These are phyloP conservation scores for Prinia subflava DNA, from an alignment of 2,113 vertebrate species.

Conservation along the genomic window DNA sequence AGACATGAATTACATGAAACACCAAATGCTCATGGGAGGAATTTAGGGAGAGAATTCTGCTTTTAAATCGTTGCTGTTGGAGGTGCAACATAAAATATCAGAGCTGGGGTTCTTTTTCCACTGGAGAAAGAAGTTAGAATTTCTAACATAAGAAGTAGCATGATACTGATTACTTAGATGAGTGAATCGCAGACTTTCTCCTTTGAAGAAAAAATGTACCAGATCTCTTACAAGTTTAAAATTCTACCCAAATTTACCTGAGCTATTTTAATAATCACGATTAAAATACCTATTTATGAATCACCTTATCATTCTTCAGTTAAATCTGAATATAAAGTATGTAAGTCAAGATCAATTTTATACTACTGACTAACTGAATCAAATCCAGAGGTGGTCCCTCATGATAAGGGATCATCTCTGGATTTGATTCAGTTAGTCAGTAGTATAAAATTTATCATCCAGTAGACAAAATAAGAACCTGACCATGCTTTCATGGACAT, in stretches of 20 bases:
- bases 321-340: not conserved
- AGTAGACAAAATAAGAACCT: not conserved
- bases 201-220: not conserved
- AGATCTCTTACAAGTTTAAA: not conserved
- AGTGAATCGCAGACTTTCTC: not conserved
- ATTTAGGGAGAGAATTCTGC: not conserved
- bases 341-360: fast-evolving
- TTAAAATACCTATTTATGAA: not conserved
- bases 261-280: not conserved
- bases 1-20: not conserved
- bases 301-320: not conserved
- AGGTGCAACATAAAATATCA: not conserved
- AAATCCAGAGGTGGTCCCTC: not conserved
- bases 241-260: not conserved
- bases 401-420: not conserved
- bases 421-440: not conserved
- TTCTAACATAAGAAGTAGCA: not conserved
- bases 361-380: not conserved
- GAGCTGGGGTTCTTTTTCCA: not conserved
- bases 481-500: not conserved
- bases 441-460: not conserved
- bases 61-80: not conserved
- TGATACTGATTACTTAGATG: not conserved
- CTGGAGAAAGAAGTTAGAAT: not conserved
- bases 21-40: not conserved